Conservation (phyloP, 2,888 invertebrate species). For the Herminia tarsipennalis region DNA sequence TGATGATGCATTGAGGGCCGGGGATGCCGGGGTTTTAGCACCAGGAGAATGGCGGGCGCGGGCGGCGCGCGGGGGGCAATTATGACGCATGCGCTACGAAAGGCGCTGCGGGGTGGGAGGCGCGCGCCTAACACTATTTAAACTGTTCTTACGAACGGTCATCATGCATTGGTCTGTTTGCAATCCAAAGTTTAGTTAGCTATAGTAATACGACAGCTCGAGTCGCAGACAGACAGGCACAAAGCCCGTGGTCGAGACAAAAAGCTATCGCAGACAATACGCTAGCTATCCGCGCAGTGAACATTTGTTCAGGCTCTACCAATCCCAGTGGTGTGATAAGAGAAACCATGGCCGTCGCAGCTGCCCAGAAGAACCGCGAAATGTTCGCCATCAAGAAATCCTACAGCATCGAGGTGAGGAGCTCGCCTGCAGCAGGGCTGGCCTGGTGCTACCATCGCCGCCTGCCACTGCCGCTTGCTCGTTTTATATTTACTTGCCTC, state of each 20-base stretch:
- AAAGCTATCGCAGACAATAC: conserved; percentile 83
- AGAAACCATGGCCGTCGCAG: conserved; percentile 93
- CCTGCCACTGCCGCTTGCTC: conserved; percentile 41
- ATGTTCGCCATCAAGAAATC: conserved; percentile 99
- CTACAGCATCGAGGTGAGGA: conserved; percentile 98
- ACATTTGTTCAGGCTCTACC: conserved; percentile 79
- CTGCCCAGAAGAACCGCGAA: conserved; percentile 97
- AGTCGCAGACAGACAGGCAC: conserved; percentile 86
- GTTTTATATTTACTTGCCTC: conserved; percentile 28
- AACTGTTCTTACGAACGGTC: conserved; percentile 87
- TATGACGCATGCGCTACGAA: conserved; percentile 87
- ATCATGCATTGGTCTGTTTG: conserved; percentile 90
- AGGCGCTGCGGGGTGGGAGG: conserved; percentile 84
- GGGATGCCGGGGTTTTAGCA: conserved; percentile 32
- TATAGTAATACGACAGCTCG: conserved; percentile 84
- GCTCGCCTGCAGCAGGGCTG: conserved; percentile 43
- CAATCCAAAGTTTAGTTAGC: conserved; percentile 88
- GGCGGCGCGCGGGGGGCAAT: conserved; percentile 65
- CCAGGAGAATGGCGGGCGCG: conserved; percentile 37
- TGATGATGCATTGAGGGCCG: conserved; percentile 29
- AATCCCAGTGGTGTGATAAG: conserved; percentile 80
- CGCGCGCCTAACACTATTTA: conserved; percentile 86
- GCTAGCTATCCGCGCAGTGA: conserved; percentile 85
- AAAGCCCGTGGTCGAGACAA: conserved; percentile 87
- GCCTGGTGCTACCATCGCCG: conserved; percentile 19